Evolutionary conservation across 37 sponge, comb jelly and placozoan genomes (phyloP).

Genomic region (Haliclona indistincta): DNA sequence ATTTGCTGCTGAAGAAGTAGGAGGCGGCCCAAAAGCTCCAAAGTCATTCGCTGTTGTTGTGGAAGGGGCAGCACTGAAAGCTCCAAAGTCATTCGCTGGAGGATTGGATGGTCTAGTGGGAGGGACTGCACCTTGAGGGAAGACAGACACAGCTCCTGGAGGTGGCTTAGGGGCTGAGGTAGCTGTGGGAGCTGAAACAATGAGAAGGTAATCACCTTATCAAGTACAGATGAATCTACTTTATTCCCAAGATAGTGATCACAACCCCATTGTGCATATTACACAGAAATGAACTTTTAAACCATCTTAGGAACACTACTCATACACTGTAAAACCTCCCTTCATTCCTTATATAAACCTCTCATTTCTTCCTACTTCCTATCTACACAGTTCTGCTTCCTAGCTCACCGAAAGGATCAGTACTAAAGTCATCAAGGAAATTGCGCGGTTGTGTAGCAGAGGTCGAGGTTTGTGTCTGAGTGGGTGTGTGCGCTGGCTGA

Average conservation of each 20-base stretch:
- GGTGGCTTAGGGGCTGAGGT: slow-evolving; percentile 30
- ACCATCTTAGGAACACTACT: too few relatives aligned
- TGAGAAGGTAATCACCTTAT: neutral
- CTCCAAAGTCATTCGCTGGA: neutral
- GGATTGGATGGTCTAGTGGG: neutral
- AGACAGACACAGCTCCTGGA: slow-evolving; percentile 28
- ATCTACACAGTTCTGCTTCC: neutral
- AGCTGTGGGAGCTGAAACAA: slow-evolving; percentile 10
- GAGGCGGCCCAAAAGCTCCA: neutral
- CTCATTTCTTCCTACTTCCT: neutral
- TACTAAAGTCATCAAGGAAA: slow-evolving; percentile 19
- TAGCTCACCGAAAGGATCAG: too few relatives aligned
- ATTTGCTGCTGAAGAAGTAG: neutral
- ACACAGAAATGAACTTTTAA: too few relatives aligned
- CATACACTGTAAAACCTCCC: neutral
- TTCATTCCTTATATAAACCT: neutral
- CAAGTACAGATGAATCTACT: too few relatives aligned
- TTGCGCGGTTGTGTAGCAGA: slow-evolving; percentile 3
- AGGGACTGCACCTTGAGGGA: slow-evolving; percentile 16
- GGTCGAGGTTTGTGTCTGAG: too few relatives aligned
- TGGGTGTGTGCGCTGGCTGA: too few relatives aligned
- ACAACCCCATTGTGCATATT: too few relatives aligned
- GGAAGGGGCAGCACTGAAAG: neutral
- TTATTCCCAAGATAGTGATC: too few relatives aligned
- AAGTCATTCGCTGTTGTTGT: neutral